phyloP scores from a whole-genome alignment of 2,113 vertebrate species.

The Apodemus speciosus region DNA sequence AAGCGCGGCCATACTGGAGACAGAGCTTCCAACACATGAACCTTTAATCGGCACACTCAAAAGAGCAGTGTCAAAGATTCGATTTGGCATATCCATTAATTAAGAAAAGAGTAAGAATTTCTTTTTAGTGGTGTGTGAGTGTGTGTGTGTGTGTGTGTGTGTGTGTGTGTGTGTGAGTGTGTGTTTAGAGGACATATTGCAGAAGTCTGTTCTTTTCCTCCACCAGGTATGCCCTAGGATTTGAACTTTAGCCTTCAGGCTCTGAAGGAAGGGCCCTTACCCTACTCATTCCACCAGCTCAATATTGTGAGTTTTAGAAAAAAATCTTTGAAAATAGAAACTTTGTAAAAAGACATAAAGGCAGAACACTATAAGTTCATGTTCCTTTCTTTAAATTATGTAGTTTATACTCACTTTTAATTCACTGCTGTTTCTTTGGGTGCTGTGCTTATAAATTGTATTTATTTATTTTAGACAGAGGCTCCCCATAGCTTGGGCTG shows the following conservation, averaged over 20 bases:
- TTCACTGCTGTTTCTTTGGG: not conserved
- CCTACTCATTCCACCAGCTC: not conserved
- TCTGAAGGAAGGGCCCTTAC: not conserved
- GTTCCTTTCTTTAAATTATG: not conserved
- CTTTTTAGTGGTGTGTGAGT: not conserved
- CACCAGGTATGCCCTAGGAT: not conserved
- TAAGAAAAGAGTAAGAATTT: no score
- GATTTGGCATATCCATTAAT: not conserved
- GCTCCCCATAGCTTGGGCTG: not conserved
- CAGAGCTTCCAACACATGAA: not conserved
- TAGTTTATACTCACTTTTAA: not conserved
- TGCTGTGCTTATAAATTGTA: not conserved
- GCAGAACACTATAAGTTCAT: not conserved
- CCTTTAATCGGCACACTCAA: not conserved
- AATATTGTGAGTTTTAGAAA: not conserved
- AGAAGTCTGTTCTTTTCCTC: not conserved
- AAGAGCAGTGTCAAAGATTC: not conserved
- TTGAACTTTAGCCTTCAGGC: not conserved
- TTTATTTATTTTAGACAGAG: not conserved
- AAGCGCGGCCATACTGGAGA: not conserved
- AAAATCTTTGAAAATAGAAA: not conserved
- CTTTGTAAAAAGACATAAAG: not conserved
- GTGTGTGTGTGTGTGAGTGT: not conserved
- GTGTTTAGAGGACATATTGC: not conserved
- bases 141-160: not conserved